These are phyloP conservation scores for Diphyllodes magnificus DNA, from an alignment of 2,113 vertebrate species.

Conservation along the genomic window DNA sequence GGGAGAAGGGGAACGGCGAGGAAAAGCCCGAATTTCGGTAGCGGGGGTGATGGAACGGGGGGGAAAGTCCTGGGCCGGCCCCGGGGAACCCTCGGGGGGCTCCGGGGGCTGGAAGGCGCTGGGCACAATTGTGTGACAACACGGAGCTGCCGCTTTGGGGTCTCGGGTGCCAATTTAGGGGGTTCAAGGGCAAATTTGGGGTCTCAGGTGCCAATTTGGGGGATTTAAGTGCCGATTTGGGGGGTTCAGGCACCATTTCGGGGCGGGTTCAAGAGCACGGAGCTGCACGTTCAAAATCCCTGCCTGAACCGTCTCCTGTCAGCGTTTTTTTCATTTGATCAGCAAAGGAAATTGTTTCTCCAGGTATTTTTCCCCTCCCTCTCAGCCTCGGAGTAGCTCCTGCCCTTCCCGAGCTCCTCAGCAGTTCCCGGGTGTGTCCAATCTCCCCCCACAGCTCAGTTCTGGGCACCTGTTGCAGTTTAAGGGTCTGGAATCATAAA, in stretches of 20 bases:
- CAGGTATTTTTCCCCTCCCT: background rate
- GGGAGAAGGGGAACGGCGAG: rapidly evolving
- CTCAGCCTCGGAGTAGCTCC: background rate
- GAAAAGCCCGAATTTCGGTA: background rate
- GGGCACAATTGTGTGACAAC: background rate
- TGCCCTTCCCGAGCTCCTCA: rapidly evolving
- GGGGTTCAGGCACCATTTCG: background rate
- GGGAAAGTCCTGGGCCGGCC: background rate
- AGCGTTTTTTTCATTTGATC: too few relatives aligned
- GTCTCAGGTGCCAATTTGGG: background rate
- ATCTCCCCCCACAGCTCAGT: rapidly evolving
- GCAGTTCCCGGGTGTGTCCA: background rate
- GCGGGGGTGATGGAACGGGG: rapidly evolving
- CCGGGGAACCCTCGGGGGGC: rapidly evolving
- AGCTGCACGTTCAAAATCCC: rapidly evolving
- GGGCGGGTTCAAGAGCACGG: background rate
- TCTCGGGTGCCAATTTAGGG: background rate
- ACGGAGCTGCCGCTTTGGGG: background rate
- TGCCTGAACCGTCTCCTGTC: background rate
- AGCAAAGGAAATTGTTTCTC: background rate
- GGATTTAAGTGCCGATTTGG: rapidly evolving
- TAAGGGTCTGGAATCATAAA: background rate
- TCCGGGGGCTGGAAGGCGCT: background rate
- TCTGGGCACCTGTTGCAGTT: background rate
- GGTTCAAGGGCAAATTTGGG: background rate